These are phyloP conservation scores for Atlantisia rogersi DNA, from an alignment of 2,113 vertebrate genomes.

Conservation along the genomic window DNA sequence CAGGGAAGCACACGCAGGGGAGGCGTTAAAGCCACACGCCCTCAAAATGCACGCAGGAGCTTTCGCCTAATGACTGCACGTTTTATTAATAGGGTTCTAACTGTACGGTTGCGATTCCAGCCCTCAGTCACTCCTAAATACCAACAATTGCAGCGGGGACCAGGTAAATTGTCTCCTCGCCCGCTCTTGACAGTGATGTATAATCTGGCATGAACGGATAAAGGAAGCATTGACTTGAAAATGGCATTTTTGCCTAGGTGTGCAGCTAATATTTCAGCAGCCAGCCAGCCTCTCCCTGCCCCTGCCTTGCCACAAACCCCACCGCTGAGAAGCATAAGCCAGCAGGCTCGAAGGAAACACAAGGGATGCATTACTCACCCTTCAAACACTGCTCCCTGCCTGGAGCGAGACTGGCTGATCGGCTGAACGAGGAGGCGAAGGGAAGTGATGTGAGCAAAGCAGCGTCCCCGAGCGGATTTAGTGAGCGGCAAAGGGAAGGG, in stretches of 20 bases:
- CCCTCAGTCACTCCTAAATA: background rate
- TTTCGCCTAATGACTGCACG: background rate
- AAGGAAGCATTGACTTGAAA: background rate
- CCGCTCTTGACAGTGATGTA: background rate
- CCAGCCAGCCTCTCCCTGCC: background rate
- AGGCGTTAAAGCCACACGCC: background rate
- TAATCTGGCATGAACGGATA: background rate
- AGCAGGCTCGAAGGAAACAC: background rate
- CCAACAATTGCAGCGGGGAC: background rate
- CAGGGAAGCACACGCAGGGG: background rate
- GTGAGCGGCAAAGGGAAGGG: background rate
- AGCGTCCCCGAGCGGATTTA: background rate
- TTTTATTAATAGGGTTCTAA: background rate
- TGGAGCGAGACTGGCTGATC: background rate
- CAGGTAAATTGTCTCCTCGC: background rate
- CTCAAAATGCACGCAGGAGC: rapidly evolving
- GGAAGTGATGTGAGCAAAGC: slow-evolving; percentile 18
- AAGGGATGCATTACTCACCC: slow-evolving; percentile 36
- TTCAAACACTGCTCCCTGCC: background rate
- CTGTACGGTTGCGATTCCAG: background rate
- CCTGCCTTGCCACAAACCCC: background rate
- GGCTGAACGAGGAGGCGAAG: background rate
- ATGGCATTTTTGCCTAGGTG: background rate
- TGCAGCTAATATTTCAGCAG: background rate
- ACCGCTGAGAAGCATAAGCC: background rate